These are phyloP conservation scores for Trididemnum clinides DNA, from an alignment of 23 tunicate genomes.

Conservation along the genomic window DNA sequence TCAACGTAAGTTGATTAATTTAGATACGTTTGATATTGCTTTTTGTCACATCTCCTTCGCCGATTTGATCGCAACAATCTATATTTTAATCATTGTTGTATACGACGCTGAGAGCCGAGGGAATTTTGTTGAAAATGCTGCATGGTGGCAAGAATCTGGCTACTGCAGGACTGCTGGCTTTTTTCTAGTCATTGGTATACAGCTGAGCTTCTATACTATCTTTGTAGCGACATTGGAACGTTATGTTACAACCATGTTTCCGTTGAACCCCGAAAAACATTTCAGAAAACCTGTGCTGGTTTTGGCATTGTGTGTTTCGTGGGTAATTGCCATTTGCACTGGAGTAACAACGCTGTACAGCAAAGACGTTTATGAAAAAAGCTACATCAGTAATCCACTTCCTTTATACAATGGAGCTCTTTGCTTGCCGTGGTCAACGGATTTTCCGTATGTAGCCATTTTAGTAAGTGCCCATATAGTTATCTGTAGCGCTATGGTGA, in stretches of 20 bases:
- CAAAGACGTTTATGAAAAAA: neutral
- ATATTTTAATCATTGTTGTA: constrained; percentile 46
- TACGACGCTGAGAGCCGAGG: constrained; percentile 61
- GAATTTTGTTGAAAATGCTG: constrained; percentile 53
- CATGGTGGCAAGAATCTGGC: constrained; percentile 89
- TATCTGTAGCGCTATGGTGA: constrained; percentile 28
- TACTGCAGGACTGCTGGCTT: constrained; percentile 73
- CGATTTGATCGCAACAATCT: constrained; percentile 59
- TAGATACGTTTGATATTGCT: constrained; percentile 44
- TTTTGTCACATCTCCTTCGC: constrained; percentile 78
- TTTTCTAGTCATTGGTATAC: constrained; percentile 70
- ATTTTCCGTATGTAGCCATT: constrained; percentile 57
- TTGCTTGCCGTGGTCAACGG: constrained; percentile 88
- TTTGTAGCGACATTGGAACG: constrained; percentile 79
- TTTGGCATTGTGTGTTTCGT: constrained; percentile 49
- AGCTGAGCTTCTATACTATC: constrained; percentile 68
- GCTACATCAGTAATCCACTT: neutral
- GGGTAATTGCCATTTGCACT: constrained; percentile 68
- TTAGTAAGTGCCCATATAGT: constrained; percentile 53
- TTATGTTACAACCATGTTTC: constrained; percentile 72
- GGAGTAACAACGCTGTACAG: constrained; percentile 75
- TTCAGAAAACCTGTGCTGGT: constrained; percentile 47
- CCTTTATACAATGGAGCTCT: constrained; percentile 74
- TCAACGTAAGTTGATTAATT: neutral
- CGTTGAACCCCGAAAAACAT: constrained; percentile 71